phyloP scores from a whole-genome alignment of 2,797 vertebrate genomes.

The Intellagama lesueurii region DNA sequence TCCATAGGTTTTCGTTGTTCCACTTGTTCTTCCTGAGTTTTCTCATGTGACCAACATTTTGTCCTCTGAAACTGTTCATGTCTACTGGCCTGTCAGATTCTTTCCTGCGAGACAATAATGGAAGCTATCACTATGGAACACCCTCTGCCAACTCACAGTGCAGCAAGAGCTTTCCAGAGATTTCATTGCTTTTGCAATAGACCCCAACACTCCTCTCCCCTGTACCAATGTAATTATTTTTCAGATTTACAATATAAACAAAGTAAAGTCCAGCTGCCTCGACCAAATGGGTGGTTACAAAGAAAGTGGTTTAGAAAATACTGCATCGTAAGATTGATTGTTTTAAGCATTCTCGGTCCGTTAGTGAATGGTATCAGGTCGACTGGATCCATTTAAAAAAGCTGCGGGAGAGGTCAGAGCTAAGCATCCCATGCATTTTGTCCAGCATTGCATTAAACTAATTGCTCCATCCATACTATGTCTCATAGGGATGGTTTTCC shows the following conservation, averaged over 20 bases:
- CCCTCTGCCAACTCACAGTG: background rate
- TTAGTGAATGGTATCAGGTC: background rate
- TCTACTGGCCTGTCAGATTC: background rate
- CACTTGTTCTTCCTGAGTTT: background rate
- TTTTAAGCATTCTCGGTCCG: background rate
- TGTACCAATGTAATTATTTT: conserved; percentile 13
- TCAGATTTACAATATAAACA: conserved; percentile 20
- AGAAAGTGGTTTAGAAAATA: conserved; percentile 2
- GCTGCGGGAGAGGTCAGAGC: background rate
- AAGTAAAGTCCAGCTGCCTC: conserved; percentile 9
- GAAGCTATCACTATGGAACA: background rate
- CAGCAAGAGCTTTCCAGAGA: background rate
- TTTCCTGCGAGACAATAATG: background rate
- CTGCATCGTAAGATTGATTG: background rate
- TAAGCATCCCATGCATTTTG: background rate
- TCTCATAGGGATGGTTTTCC: background rate
- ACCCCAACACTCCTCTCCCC: background rate
- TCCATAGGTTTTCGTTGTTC: background rate
- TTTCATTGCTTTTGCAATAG: background rate
- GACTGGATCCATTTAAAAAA: background rate
- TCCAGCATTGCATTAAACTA: background rate
- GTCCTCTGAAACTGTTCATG: background rate
- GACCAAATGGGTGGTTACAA: background rate
- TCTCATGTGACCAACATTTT: background rate
- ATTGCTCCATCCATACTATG: background rate